Evolutionary conservation across 1,140 invertebrate genomes (phyloP).

Genomic region (Drosophila virilis): DNA sequence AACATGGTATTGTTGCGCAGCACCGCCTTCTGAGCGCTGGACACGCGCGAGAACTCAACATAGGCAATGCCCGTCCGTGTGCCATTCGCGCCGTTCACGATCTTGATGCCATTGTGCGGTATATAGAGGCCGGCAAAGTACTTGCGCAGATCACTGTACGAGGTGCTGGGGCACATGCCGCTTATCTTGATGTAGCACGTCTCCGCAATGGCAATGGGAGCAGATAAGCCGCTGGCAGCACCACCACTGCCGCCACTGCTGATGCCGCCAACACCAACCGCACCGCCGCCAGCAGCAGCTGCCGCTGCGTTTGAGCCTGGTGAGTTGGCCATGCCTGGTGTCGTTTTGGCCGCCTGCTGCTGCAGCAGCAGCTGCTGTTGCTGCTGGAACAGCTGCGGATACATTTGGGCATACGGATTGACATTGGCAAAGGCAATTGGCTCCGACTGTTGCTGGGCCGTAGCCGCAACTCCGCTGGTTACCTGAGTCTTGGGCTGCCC

Average conservation of each 20-base stretch:
- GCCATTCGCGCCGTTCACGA: slow-evolving; percentile 92
- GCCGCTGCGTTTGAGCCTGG: neutral
- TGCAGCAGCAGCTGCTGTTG: slow-evolving; percentile 62
- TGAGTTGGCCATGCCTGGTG: slow-evolving; percentile 29
- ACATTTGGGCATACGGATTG: slow-evolving; percentile 81
- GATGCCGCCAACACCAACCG: neutral
- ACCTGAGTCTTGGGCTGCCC: slow-evolving; percentile 15
- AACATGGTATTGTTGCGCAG: slow-evolving; percentile 86
- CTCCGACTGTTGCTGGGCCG: slow-evolving; percentile 29
- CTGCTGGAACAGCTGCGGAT: slow-evolving; percentile 77
- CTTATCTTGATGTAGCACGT: slow-evolving; percentile 89
- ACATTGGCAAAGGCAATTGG: slow-evolving; percentile 75
- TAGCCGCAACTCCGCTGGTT: neutral
- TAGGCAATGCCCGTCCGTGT: slow-evolving; percentile 91
- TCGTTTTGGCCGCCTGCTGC: slow-evolving; percentile 46
- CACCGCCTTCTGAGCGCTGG: slow-evolving; percentile 89
- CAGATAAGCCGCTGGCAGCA: neutral
- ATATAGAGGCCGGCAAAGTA: slow-evolving; percentile 93
- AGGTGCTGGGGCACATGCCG: slow-evolving; percentile 87
- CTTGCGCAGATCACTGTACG: slow-evolving; percentile 91
- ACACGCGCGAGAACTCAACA: slow-evolving; percentile 89
- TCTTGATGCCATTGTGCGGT: slow-evolving; percentile 92
- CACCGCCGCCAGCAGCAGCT: neutral
- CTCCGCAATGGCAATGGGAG: slow-evolving; percentile 40
- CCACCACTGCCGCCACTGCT: neutral